phyloP scores from a whole-genome alignment of 2,113 vertebrate species.

The Calidris pygmaea region DNA sequence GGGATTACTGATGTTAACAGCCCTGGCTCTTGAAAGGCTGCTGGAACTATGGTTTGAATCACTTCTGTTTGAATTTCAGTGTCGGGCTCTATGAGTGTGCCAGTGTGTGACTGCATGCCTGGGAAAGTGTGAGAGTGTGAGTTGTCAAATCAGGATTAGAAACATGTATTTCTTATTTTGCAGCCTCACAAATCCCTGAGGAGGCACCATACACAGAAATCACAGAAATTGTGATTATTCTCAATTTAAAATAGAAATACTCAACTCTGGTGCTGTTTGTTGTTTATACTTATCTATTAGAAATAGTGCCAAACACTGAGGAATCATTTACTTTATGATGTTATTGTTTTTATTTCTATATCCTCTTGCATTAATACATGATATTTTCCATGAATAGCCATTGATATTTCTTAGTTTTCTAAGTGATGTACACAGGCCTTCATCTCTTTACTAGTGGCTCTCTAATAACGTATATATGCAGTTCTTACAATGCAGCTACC shows the following conservation, averaged over 20 bases:
- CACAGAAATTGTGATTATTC: neutral
- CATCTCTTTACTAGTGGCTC: neutral
- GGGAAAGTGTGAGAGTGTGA: neutral
- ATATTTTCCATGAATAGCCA: neutral
- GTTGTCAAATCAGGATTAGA: neutral
- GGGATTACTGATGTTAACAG: neutral
- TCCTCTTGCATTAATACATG: neutral
- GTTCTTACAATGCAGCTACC: neutral
- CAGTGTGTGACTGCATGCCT: rapidly evolving
- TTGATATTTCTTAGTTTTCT: neutral
- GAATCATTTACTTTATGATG: neutral
- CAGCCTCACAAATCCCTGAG: neutral
- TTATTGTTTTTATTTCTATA: neutral
- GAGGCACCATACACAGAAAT: neutral
- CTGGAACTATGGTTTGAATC: neutral
- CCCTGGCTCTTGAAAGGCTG: neutral
- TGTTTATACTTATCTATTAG: neutral
- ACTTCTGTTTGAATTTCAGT: neutral
- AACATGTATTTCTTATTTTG: neutral
- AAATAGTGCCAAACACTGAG: neutral
- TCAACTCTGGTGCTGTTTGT: neutral
- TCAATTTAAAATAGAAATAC: neutral
- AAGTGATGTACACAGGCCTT: neutral
- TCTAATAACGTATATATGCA: neutral
- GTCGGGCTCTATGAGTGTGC: too few species aligned